A percentile compares a stretch with the other conserved stretches of the same genome.
Evolutionary conservation across 2,113 vertebrate genomes (phyloP).

Genomic region (Seriola quinqueradiata): DNA sequence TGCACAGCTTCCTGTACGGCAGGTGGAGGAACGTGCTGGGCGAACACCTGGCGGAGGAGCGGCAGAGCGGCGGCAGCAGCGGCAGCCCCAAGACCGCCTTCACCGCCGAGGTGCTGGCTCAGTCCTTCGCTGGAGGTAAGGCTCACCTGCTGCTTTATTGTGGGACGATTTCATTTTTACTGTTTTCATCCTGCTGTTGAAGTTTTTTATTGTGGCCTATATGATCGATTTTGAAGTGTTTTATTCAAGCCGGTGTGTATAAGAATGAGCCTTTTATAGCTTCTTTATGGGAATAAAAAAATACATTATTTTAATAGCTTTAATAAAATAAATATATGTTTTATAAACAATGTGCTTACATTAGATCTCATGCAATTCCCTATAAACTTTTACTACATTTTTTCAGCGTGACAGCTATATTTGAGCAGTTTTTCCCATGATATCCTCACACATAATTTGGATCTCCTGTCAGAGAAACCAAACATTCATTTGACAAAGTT

Average conservation of each 20-base stretch:
- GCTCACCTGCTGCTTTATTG: slow-evolving; percentile 22
- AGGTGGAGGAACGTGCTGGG: slow-evolving; percentile 96
- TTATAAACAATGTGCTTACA: background rate
- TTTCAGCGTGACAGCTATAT: background rate
- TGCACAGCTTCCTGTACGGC: slow-evolving; percentile 97
- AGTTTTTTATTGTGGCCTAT: background rate
- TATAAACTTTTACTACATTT: background rate
- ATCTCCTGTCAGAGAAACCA: background rate
- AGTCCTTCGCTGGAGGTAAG: slow-evolving; percentile 95
- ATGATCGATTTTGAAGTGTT: background rate
- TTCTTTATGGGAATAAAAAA: background rate
- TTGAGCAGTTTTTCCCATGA: background rate
- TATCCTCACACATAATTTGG: background rate
- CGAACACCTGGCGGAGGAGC: slow-evolving; percentile 93
- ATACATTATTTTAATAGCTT: no score
- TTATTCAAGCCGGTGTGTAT: background rate
- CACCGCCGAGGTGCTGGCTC: slow-evolving; percentile 96
- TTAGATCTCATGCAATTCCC: background rate
- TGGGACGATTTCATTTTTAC: background rate
- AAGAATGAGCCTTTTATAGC: background rate
- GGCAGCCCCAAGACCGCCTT: slow-evolving; percentile 92
- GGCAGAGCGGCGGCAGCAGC: slow-evolving; percentile 74
- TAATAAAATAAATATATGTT: background rate
- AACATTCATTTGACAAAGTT: slow-evolving; percentile 58
- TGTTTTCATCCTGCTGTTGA: background rate